Percentiles rank a stretch among this genome's conserved stretches.
phyloP scores from a whole-genome alignment of 2,888 invertebrate genomes.

The Julus scanicus region DNA sequence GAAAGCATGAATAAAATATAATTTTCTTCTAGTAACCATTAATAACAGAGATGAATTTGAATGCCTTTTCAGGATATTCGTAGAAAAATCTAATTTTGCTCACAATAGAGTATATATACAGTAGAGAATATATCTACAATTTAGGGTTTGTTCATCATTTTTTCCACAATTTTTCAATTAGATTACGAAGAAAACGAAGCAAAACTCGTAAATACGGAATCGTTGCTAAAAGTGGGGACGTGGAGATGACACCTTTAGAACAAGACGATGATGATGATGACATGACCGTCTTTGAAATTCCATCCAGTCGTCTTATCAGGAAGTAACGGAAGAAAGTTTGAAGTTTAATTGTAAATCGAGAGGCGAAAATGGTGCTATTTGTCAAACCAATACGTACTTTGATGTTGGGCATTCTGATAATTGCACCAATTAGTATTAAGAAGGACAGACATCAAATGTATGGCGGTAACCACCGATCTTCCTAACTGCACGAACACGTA shows the following conservation, averaged over 20 bases:
- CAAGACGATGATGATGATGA: constrained; percentile 68
- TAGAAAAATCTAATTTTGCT: too few species aligned
- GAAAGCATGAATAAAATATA: too few species aligned
- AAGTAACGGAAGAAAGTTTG: constrained; percentile 45
- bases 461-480: background rate
- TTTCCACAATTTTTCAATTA: background rate
- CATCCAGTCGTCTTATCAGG: constrained; percentile 5
- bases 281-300: constrained; percentile 55
- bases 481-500: background rate
- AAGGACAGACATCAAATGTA: background rate
- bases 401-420: constrained; percentile 21
- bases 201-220: constrained; percentile 68
- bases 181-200: constrained; percentile 64
- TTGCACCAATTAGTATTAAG: constrained; percentile 29
- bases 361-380: background rate
- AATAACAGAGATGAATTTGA: too few species aligned
- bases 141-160: background rate
- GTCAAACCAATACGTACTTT: background rate
- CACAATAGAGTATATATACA: too few species aligned
- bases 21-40: too few species aligned
- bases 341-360: background rate
- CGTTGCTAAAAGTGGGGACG: constrained; percentile 67
- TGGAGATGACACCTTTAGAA: constrained; percentile 68
- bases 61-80: too few species aligned
- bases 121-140: too few species aligned